Evolutionary conservation across 2,113 vertebrate species (phyloP), one percentile per base, ranked within the genome.

Genomic region (Petrocephalus zakoni): DNA sequence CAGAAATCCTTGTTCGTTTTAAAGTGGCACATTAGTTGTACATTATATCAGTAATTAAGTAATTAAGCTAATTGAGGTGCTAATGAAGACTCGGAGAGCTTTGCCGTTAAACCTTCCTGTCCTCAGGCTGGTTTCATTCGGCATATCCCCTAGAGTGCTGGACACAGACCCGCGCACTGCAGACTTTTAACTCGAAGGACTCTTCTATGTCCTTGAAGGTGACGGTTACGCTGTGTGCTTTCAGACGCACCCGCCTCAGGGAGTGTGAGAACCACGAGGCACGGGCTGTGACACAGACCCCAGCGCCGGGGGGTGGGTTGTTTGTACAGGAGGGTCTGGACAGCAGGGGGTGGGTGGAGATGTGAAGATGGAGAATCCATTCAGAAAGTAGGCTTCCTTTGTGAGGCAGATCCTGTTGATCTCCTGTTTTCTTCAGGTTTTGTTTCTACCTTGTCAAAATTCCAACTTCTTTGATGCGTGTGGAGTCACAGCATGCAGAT

Each of bases 401-500:
- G 68, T 34, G 34, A 75, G 17, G 2, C 68, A 42, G 11, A 37
- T 75, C 68, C 68, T 75, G 29, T 37, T 75, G 68, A 37, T 75
- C 68, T 37, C 11, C 29, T 37, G 68, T 75, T 75, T 75, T 37
- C 29, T 7, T 37, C 15, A 15, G 34, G 25, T 34, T 75, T 42
- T 19, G 29, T 75, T 75, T 19, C 68, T 75, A 19, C 34, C 25
- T 75, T 75, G 25, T 75, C 34, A 37, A 42, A 78, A 78, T 42
- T 78, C 34, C 72, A 68, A n/a, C 34, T 42, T 78, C 29, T 78
- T 78, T 78, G 72, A 78, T 34, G 72, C 34, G 2, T 78, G 29
- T 78, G 72, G 51, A 53, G 51, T 56, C 21, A 19, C 25, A 52
- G 49, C 11, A 11, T 95, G 92, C 90, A 94, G 93, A 95, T 91